phyloP scores from a whole-genome alignment of 2,888 invertebrate genomes.

The Panzeria rudis region DNA sequence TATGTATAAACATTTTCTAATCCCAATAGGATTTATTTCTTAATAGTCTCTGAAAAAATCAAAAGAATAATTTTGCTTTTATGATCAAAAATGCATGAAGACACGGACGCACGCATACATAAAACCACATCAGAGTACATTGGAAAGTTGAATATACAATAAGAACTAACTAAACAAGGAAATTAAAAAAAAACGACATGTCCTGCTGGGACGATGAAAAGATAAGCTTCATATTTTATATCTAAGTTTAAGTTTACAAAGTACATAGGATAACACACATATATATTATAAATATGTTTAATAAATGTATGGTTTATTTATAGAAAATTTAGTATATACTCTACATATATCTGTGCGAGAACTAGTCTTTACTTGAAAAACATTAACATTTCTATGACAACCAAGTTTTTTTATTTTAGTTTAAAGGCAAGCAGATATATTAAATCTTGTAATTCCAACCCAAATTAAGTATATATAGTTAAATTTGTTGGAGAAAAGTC shows the following conservation, averaged over 20 bases:
- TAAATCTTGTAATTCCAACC: too few species aligned
- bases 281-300: too few species aligned
- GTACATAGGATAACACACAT: not conserved
- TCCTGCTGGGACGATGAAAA: not conserved
- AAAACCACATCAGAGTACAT: not conserved
- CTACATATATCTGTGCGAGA: too few species aligned
- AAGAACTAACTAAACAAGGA: not conserved
- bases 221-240: conserved; percentile 1
- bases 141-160: conserved; percentile 2
- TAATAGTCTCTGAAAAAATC: not conserved
- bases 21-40: not conserved
- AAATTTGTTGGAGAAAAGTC: too few species aligned
- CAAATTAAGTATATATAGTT: too few species aligned
- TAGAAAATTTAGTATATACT: too few species aligned
- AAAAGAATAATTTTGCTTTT: too few species aligned
- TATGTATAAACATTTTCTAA: not conserved
- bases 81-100: not conserved
- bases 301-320: not conserved
- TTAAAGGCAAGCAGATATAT: too few species aligned
- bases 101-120: not conserved
- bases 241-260: not conserved
- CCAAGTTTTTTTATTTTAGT: too few species aligned
- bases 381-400: too few species aligned
- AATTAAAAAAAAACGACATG: not conserved
- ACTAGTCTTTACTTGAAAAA: too few species aligned